Evolutionary conservation across 1,140 invertebrate species (phyloP).

Genomic region (Lordiphosa collinella): DNA sequence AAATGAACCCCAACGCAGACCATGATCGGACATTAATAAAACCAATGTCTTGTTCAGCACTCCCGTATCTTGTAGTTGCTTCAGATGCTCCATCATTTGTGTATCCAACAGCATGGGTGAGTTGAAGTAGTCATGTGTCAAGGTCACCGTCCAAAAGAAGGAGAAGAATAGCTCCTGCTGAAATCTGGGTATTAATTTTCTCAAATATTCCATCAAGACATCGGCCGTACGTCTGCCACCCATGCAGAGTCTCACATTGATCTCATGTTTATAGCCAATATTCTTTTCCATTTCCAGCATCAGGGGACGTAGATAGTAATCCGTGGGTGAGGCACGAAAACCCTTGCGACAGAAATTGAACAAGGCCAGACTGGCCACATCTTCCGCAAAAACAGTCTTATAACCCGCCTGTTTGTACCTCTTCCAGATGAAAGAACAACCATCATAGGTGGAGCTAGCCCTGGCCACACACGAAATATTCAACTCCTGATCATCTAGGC

Average conservation of each 20-base stretch:
- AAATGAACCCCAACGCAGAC: conserved; percentile 17
- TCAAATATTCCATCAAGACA: conserved; percentile 81
- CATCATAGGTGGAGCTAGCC: conserved; percentile 81
- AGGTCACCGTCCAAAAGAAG: conserved; percentile 20
- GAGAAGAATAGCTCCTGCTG: conserved; percentile 30
- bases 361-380: conserved; percentile 85
- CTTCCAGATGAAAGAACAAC: conserved; percentile 91
- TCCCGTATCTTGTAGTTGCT: conserved; percentile 3
- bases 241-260: conserved; percentile 81
- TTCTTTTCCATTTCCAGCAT: conserved; percentile 2
- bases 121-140: conserved; percentile 68
- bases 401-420: conserved; percentile 86
- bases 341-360: conserved; percentile 90
- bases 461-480: conserved; percentile 82
- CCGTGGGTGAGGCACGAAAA: conserved; percentile 81
- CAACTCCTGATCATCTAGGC: conserved; percentile 83
- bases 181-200: conserved; percentile 84
- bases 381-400: conserved; percentile 89
- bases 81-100: background rate
- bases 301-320: conserved; percentile 13
- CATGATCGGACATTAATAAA: conserved; percentile 37
- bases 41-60: conserved; percentile 30
- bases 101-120: conserved; percentile 9
- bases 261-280: conserved; percentile 50
- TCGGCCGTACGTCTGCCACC: conserved; percentile 80